Conservation (phyloP, 1,140 invertebrate genomes). For the Drosophila mayri region DNA sequence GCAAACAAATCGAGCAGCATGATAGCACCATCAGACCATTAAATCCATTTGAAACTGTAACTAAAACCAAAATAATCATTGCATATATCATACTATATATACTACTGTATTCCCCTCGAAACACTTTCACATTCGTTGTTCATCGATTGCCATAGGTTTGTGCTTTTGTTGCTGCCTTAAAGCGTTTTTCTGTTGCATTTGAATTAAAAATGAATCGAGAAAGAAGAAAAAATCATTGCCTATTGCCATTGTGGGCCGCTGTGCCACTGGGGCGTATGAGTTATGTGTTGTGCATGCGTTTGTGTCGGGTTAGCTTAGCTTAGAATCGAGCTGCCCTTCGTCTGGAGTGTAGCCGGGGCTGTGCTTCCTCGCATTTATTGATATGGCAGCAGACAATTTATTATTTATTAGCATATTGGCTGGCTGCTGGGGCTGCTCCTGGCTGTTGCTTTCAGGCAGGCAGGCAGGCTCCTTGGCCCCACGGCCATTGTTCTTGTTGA, state of each 20-base stretch:
- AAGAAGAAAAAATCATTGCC: slow-evolving; percentile 35
- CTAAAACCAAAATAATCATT: slow-evolving; percentile 42
- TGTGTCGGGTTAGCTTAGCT: slow-evolving; percentile 15
- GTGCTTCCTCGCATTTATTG: slow-evolving; percentile 62
- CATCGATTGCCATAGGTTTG: slow-evolving; percentile 1
- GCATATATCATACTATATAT: slow-evolving; percentile 2
- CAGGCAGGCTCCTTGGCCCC: slow-evolving; percentile 4
- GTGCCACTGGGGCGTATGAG: slow-evolving; percentile 51
- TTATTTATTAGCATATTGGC: slow-evolving; percentile 80
- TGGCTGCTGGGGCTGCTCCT: slow-evolving; percentile 32
- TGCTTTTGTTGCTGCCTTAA: slow-evolving; percentile 37
- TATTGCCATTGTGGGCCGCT: slow-evolving; percentile 25
- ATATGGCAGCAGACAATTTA: slow-evolving; percentile 79
- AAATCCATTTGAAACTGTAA: slow-evolving; percentile 37
- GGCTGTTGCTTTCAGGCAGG: slow-evolving; percentile 12
- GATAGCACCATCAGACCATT: slow-evolving; percentile 35
- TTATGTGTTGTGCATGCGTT: slow-evolving; percentile 48
- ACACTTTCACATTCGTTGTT: slow-evolving; percentile 18
- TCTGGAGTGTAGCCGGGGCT: slow-evolving; percentile 7
- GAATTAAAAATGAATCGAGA: slow-evolving; percentile 42
- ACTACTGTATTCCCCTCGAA: slow-evolving; percentile 1
- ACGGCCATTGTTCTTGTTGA: slow-evolving; percentile 33
- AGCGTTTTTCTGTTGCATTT: slow-evolving; percentile 49
- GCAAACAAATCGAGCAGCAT: slow-evolving; percentile 23
- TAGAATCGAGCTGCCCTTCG: background rate